Evolutionary conservation across 2,113 vertebrate genomes (phyloP).

Genomic region (Neolamprologus brichardi): DNA sequence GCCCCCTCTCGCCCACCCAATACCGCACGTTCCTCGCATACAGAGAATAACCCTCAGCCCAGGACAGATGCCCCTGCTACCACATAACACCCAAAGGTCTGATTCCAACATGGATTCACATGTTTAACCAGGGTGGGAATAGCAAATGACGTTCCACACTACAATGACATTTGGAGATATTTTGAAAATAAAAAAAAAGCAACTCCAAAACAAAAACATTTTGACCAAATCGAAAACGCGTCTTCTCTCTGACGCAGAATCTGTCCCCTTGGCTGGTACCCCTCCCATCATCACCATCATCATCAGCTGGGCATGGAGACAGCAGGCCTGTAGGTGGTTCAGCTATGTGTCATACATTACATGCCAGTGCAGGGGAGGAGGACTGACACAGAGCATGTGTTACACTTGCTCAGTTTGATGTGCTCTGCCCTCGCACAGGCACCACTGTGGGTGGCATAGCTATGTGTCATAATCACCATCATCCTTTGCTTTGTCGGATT

Average conservation of each 20-base stretch:
- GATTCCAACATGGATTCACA: conserved; percentile 23
- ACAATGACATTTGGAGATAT: conserved; percentile 22
- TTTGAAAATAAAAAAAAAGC: background rate
- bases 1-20: background rate
- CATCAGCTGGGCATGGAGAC: conserved; percentile 53
- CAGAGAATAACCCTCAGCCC: conserved; percentile 22
- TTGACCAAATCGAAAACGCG: background rate
- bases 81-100: background rate
- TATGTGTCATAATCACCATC: conserved; percentile 72
- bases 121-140: background rate
- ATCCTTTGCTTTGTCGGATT: conserved; percentile 56
- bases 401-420: conserved; percentile 68
- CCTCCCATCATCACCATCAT: background rate
- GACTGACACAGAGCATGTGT: conserved; percentile 71
- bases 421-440: conserved; percentile 65
- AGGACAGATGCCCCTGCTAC: conserved; percentile 11
- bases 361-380: conserved; percentile 68
- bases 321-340: conserved; percentile 68
- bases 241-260: background rate
- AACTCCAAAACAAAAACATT: background rate
- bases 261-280: conserved; percentile 1
- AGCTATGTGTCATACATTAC: conserved; percentile 69
- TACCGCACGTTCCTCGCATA: conserved; percentile 2
- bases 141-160: background rate
- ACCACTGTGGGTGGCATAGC: conserved; percentile 66